Evolutionary conservation across 2,888 invertebrate genomes (phyloP).

Genomic region (Baronia brevicornis): DNA sequence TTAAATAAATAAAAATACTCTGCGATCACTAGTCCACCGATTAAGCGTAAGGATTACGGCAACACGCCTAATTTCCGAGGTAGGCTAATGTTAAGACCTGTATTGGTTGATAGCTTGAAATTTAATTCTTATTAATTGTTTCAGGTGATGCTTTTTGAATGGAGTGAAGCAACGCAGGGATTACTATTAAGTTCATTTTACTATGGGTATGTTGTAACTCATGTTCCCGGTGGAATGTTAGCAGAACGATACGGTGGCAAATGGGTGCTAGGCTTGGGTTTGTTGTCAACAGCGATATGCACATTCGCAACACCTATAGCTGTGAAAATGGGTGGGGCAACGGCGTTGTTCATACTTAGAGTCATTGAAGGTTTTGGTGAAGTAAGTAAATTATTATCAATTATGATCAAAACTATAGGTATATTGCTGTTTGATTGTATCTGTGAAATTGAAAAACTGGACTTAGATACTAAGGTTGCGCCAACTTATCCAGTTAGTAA

Average conservation of each 20-base stretch:
- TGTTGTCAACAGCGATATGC: slow-evolving; percentile 86
- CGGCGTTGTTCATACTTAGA: slow-evolving; percentile 71
- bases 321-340: slow-evolving; percentile 74
- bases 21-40: too few relatives aligned
- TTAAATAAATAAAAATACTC: too few relatives aligned
- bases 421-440: background rate
- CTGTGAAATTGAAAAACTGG: background rate
- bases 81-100: too few relatives aligned
- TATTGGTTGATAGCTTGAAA: too few relatives aligned
- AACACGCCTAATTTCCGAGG: too few relatives aligned
- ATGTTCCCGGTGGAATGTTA: slow-evolving; percentile 88
- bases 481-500: too few relatives aligned
- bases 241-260: slow-evolving; percentile 90
- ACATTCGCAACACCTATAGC: slow-evolving; percentile 86
- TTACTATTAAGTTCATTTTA: slow-evolving; percentile 88
- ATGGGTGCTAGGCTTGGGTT: slow-evolving; percentile 86
- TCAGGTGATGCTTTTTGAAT: slow-evolving; percentile 68
- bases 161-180: slow-evolving; percentile 83
- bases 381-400: slow-evolving; percentile 48
- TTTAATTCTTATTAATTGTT: slow-evolving; percentile 13
- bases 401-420: background rate
- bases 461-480: too few relatives aligned
- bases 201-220: slow-evolving; percentile 89
- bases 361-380: slow-evolving; percentile 79
- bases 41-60: too few relatives aligned